These are phyloP conservation scores for Drosophila recens DNA, from an alignment of 2,888 invertebrate species.

Conservation along the genomic window DNA sequence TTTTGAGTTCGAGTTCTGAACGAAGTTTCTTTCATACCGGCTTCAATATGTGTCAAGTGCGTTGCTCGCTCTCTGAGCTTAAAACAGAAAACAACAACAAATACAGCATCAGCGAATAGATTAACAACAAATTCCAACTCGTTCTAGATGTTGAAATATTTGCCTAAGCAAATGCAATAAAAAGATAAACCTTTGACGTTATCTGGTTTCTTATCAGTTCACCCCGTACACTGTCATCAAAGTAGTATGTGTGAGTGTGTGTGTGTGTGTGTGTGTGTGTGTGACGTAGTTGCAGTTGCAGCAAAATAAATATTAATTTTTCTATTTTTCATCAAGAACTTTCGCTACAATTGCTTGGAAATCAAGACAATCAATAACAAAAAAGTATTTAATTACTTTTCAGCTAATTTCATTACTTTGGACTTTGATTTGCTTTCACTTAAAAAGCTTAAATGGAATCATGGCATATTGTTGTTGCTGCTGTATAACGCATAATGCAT, in stretches of 20 bases:
- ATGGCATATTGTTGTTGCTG: conserved; percentile 5
- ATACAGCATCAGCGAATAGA: conserved; percentile 16
- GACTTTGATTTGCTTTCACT: conserved; percentile 1
- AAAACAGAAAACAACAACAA: conserved; percentile 11
- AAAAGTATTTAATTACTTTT: conserved; percentile 13
- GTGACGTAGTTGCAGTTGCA: conserved; percentile 30
- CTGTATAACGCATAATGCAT: conserved; percentile 30
- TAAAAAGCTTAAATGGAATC: background rate
- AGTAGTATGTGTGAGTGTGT: conserved; percentile 10
- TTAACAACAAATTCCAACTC: conserved; percentile 28
- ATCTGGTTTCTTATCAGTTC: conserved; percentile 50
- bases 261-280: conserved; percentile 1
- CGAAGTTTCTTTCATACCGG: conserved; percentile 43
- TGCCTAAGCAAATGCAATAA: conserved; percentile 15
- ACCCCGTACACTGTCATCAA: conserved; percentile 20
- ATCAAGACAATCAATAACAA: background rate
- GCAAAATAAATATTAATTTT: background rate
- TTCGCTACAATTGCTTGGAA: conserved; percentile 1
- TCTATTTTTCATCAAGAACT: conserved; percentile 2
- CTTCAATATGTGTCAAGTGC: conserved; percentile 72
- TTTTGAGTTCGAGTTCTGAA: conserved; percentile 47
- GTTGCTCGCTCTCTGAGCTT: conserved; percentile 41
- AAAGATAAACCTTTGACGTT: conserved; percentile 21
- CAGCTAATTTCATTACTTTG: conserved; percentile 4
- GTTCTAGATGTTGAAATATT: conserved; percentile 37